Evolutionary conservation across 2,113 vertebrate species (phyloP).

Genomic region (Gymnorhina tibicen): DNA sequence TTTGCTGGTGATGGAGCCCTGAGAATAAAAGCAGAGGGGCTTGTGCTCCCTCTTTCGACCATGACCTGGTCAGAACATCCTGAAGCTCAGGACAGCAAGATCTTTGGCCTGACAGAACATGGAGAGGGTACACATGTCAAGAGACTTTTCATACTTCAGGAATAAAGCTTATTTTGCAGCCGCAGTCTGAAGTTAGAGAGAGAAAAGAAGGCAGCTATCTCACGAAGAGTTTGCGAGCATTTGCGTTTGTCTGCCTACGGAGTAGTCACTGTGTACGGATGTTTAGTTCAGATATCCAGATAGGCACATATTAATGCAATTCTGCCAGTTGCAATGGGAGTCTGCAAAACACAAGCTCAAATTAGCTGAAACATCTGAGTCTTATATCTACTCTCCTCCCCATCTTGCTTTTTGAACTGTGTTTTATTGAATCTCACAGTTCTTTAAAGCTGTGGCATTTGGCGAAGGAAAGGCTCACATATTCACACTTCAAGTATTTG

Average conservation of each 20-base stretch:
- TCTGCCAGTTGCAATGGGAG: background rate
- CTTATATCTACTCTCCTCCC: background rate
- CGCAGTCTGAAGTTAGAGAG: background rate
- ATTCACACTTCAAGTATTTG: background rate
- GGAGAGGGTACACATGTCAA: background rate
- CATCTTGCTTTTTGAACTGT: background rate
- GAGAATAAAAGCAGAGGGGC: background rate
- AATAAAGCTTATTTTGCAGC: background rate
- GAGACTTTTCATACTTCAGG: background rate
- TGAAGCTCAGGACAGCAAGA: background rate
- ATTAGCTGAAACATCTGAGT: background rate
- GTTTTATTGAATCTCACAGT: background rate
- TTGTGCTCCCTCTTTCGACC: constrained; percentile 36
- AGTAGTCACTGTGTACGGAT: background rate
- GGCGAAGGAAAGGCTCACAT: background rate
- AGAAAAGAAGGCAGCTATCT: background rate
- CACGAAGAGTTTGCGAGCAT: background rate
- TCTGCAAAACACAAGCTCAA: background rate
- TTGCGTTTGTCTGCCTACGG: background rate
- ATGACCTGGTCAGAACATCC: background rate
- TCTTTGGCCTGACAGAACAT: background rate
- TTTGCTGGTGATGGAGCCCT: background rate
- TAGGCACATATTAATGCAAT: background rate
- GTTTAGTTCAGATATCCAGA: background rate
- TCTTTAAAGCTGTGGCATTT: background rate